Base-by-base conservation (phyloP, 2,113 vertebrate genomes). In the Ancistrus triradiatus region DNA sequence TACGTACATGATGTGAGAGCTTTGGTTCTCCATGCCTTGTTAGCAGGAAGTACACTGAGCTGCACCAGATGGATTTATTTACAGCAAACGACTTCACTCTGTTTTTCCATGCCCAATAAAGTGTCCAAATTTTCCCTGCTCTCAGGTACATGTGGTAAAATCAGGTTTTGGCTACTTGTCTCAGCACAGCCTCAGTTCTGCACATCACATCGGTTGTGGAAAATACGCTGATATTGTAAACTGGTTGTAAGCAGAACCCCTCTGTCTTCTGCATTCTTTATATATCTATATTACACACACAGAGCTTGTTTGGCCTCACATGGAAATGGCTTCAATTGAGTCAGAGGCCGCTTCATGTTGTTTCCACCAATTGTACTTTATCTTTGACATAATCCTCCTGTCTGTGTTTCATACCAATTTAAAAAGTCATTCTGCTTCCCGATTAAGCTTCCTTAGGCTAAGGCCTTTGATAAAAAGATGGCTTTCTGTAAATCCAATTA, bases 41-140 rank as follows among this genome's bases (percentile, higher is more conserved):
- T 87, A 85, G 86, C 84, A 88, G 85, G 84, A 86, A 86, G 80
- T 79, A 68, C 77, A 69, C 79, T 82, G 78, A 82, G 72, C 76
- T 75, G 62, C 75, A 79, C 83, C 82, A 87, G 77, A 87, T 88
- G 82, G 85, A 76, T 75, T 78, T 76, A 82, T 84, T 88, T 79
- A 87, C 72, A 70, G 76, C 83, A 79, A 75, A 69, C 52, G 60
- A 65, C 84, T 85, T 87, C 86, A 88, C 85, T 86, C 80, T 83
- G 85, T 88, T 88, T 86, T 87, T 85, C 81, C 76, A 60, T 43
- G 69, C 18, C 85, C 69, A 22, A 74, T 88, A 88, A 89, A 88
- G 70, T 69, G 56, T 49, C 55, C 28, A 61, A 65, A 67, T 61
- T 70, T 60, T 68, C 56, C 56, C 69, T 71, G 78, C 79, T 78